A percentile compares a stretch with the other conserved stretches of the same genome.
Evolutionary conservation across 2,888 invertebrate species (phyloP).

Genomic region (Spisula subtruncata): DNA sequence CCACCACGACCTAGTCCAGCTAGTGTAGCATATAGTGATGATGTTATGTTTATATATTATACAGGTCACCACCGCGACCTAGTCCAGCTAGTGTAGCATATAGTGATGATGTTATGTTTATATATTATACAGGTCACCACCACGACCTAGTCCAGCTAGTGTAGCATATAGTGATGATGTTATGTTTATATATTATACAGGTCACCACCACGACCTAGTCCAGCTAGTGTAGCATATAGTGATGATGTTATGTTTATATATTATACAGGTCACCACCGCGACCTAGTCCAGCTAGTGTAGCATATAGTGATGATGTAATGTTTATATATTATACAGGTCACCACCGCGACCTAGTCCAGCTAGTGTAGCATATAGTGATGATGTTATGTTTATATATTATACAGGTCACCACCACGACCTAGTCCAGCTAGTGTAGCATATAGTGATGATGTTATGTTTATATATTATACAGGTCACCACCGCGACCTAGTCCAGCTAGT

Average conservation of each 20-base stretch:
- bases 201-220: constrained; percentile 97
- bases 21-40: constrained; percentile 93
- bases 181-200: too few relatives aligned
- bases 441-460: constrained; percentile 87
- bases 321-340: too few relatives aligned
- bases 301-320: constrained; percentile 91
- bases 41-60: too few relatives aligned
- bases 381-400: too few relatives aligned
- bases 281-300: constrained; percentile 97
- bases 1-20: constrained; percentile 98
- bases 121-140: too few relatives aligned
- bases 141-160: constrained; percentile 97
- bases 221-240: constrained; percentile 95
- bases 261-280: constrained; percentile 96
- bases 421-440: constrained; percentile 98
- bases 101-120: constrained; percentile 87
- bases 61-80: constrained; percentile 96
- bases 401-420: constrained; percentile 96
- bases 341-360: constrained; percentile 98
- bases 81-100: constrained; percentile 98
- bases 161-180: constrained; percentile 92
- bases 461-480: too few relatives aligned
- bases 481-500: constrained; percentile 97
- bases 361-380: constrained; percentile 93
- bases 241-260: too few relatives aligned